A percentile compares a stretch with the other conserved stretches of the same genome.
Evolutionary conservation across 2,888 invertebrate species (phyloP).

Genomic region (Eledona agricola): DNA sequence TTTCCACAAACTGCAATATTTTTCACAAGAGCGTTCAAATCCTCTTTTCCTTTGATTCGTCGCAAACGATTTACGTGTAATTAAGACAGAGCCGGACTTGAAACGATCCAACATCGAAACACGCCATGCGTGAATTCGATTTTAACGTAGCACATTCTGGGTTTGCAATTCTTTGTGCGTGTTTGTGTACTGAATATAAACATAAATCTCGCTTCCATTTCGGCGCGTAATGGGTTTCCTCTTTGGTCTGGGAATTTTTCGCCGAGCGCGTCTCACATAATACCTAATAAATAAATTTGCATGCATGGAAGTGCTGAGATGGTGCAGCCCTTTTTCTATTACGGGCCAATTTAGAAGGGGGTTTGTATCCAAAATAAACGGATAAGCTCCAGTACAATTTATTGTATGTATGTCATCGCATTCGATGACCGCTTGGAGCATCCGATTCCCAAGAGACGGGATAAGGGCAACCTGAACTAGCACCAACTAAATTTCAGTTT

Average conservation of each 20-base stretch:
- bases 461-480: no score
- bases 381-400: no score
- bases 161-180: conserved; percentile 25
- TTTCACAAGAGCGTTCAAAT: conserved; percentile 6
- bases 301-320: no score
- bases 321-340: no score
- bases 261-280: conserved; percentile 7
- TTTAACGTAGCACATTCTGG: conserved; percentile 14
- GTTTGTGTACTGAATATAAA: conserved; percentile 34
- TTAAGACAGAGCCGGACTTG: conserved; percentile 7
- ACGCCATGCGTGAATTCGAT: conserved; percentile 3
- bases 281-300: conserved; percentile 35
- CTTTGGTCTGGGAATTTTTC: conserved; percentile 30
- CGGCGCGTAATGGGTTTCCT: conserved; percentile 32
- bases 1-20: no score
- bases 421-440: no score
- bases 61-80: conserved; percentile 11
- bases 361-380: no score
- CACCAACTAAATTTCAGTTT: no score
- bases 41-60: conserved; percentile 10
- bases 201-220: conserved; percentile 35
- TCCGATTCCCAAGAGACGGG: no score
- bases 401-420: no score
- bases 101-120: conserved; percentile 9
- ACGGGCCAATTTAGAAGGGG: no score